Base-by-base conservation (phyloP, 2,888 invertebrate genomes). In the Mythimna loreyi region DNA sequence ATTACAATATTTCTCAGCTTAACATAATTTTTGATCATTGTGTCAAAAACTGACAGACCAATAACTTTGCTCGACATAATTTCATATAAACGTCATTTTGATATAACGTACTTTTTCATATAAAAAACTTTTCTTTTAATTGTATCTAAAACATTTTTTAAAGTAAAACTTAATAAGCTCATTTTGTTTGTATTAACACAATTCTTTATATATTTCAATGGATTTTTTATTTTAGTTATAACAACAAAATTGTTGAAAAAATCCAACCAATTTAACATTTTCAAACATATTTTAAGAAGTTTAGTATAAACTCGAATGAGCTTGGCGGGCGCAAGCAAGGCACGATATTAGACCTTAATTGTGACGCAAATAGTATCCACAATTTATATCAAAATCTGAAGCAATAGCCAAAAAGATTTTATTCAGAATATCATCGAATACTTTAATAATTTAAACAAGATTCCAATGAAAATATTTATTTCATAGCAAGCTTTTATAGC, bases 261-360 rank as follows among this genome's bases (percentile, higher is more conserved):
- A 71, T 64, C 21, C 8, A 47, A 65, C 40, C 16, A 53, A 47
- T 30, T 47, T 40, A 58, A 66, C 47, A 67, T 63, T 49, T 45
- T 16, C 21, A 40, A 50, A 56, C 49, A 63, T 21, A 57, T 53
- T 52, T 16, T 40, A 40, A 40, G 40, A 40, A 40, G 16, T 40
- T 40, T 40, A 40, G 5, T 16, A 5, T 40, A 40, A 40, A 40
- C 40, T 40, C 40, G 19, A 4, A 40, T 40, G 13, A 40, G 40
- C 16, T 19, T 40, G 40, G 40, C 19, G 40, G 16, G 40, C 40
- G 40, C 13, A 40, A 40, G 16, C 40, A 67, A 92, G 92, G 90
- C 91, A 91, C 90, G 66, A 66, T 74, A 65, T 77, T 88, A 90
- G 89, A 88, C 87, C 86, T 56, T 60, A 50, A 63, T 33, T 58